Evolutionary conservation across 1,140 invertebrate genomes (phyloP).

Genomic region (Drosophila bocqueti): DNA sequence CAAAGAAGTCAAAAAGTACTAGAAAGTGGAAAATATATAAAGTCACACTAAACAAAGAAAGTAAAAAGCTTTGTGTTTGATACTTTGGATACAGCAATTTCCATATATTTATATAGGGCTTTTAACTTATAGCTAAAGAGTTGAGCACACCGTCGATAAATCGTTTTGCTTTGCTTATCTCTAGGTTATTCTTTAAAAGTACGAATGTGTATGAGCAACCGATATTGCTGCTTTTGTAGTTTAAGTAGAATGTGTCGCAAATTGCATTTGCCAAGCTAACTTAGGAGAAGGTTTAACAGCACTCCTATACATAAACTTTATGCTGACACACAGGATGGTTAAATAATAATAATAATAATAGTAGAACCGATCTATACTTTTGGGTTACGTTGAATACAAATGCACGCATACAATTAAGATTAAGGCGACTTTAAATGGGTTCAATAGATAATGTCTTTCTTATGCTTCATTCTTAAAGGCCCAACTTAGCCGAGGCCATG

Average conservation of each 20-base stretch:
- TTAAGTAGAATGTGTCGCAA: slow-evolving; percentile 47
- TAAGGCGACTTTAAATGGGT: slow-evolving; percentile 75
- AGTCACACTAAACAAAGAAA: slow-evolving; percentile 2
- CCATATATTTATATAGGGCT: slow-evolving; percentile 37
- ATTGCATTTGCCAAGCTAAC: slow-evolving; percentile 55
- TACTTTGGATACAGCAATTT: slow-evolving; percentile 48
- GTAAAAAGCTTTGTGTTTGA: slow-evolving; percentile 12
- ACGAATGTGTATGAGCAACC: slow-evolving; percentile 44
- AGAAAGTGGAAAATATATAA: neutral
- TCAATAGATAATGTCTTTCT: slow-evolving; percentile 30
- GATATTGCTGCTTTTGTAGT: slow-evolving; percentile 37
- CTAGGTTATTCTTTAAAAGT: slow-evolving; percentile 37
- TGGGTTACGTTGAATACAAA: slow-evolving; percentile 65
- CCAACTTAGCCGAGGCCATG: slow-evolving; percentile 95
- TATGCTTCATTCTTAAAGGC: neutral
- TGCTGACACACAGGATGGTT: slow-evolving; percentile 35
- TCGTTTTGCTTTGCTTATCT: slow-evolving; percentile 28
- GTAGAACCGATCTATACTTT: slow-evolving; percentile 60
- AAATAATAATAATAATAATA: slow-evolving; percentile 48
- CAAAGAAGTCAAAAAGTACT: neutral
- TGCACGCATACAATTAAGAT: slow-evolving; percentile 69
- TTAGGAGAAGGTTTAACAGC: slow-evolving; percentile 46
- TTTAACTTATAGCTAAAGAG: slow-evolving; percentile 45
- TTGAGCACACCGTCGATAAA: slow-evolving; percentile 56
- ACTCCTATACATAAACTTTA: slow-evolving; percentile 35